phyloP scores from a whole-genome alignment of 2,888 invertebrate genomes.

The Andrena flavipes region DNA sequence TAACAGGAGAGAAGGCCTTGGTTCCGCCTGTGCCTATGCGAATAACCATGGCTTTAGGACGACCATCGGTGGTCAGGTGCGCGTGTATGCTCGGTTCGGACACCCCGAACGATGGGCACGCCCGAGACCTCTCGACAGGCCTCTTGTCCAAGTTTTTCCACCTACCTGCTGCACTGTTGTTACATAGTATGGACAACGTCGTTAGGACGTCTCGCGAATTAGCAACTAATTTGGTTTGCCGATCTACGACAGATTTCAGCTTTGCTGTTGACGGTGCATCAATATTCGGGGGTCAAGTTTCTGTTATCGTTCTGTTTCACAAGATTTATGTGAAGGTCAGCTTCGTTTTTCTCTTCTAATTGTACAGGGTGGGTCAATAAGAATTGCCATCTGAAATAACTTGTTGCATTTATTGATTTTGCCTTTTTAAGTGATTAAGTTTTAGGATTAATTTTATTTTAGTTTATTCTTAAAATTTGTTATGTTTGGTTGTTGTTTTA shows the following conservation, averaged over 20 bases:
- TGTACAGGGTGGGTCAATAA: no score
- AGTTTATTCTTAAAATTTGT: no score
- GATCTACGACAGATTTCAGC: background rate
- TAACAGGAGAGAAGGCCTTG: constrained; percentile 19
- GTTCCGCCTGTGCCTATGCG: constrained; percentile 13
- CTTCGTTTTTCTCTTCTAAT: background rate
- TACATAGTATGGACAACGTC: background rate
- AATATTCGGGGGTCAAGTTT: background rate
- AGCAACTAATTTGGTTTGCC: constrained; percentile 36
- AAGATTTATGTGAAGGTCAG: no score
- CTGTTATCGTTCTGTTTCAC: background rate
- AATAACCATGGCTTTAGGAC: constrained; percentile 45
- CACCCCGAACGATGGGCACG: constrained; percentile 64
- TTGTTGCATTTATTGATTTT: no score
- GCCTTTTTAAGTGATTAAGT: no score
- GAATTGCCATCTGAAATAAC: no score
- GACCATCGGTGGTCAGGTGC: constrained; percentile 55
- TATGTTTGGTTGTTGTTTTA: no score
- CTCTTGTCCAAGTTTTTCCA: constrained; percentile 29
- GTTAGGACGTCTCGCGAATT: constrained; percentile 39
- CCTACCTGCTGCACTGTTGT: constrained; percentile 45
- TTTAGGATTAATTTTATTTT: no score
- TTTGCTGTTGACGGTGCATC: background rate
- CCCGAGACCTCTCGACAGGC: constrained; percentile 46
- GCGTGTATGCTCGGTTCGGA: constrained; percentile 41